phyloP scores from a whole-genome alignment of 2,113 vertebrate species.

The Gila orcuttii region DNA sequence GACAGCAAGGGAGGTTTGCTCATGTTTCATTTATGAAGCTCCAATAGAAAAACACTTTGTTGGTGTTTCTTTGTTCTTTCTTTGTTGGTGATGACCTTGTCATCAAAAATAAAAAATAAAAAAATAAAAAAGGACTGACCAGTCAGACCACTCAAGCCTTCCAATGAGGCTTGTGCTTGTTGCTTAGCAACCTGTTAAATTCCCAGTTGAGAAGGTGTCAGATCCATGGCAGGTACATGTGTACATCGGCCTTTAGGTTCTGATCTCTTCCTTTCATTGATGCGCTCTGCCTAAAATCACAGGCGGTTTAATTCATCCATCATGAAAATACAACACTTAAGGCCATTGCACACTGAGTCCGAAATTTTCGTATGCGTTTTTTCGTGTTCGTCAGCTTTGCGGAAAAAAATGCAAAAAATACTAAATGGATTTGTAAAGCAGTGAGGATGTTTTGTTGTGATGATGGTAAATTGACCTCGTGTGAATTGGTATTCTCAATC shows the following conservation, averaged over 20 bases:
- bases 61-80: neutral
- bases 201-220: slow-evolving; percentile 50
- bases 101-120: slow-evolving; percentile 1
- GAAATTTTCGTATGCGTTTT: no score
- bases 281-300: slow-evolving; percentile 12
- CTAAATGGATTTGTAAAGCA: no score
- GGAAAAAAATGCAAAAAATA: no score
- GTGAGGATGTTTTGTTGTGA: no score
- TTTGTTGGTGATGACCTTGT: neutral
- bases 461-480: neutral
- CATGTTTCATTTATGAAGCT: slow-evolving; percentile 49
- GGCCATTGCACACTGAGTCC: no score
- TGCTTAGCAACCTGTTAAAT: slow-evolving; percentile 69
- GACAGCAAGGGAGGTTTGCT: slow-evolving; percentile 34
- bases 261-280: slow-evolving; percentile 47
- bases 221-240: slow-evolving; percentile 54
- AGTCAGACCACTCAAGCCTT: slow-evolving; percentile 43
- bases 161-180: slow-evolving; percentile 56
- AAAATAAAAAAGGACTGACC: slow-evolving; percentile 13
- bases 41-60: neutral
- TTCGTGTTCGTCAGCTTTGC: no score
- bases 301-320: neutral
- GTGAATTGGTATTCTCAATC: slow-evolving; percentile 18
- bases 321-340: neutral
- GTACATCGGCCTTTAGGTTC: slow-evolving; percentile 44